Percentiles rank a stretch among this genome's conserved stretches.
Evolutionary conservation across 2,113 vertebrate genomes (phyloP).

Genomic region (Bolborhynchus lineola): DNA sequence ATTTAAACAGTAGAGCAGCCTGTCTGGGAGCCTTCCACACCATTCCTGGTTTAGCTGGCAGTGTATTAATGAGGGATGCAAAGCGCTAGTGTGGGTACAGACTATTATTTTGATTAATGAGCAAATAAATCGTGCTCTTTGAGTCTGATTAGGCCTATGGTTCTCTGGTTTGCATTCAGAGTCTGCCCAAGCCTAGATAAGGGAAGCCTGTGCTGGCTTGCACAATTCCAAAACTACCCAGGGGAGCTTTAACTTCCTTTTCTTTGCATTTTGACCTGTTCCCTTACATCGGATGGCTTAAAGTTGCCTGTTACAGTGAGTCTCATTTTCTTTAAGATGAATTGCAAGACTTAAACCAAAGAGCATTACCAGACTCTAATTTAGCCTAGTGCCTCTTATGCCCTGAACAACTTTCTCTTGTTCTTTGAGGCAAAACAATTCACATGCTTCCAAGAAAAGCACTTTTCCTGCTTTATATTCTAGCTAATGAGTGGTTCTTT

Average conservation of each 20-base stretch:
- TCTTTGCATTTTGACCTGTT: background rate
- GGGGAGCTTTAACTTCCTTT: background rate
- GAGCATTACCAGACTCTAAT: background rate
- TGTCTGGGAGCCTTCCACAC: background rate
- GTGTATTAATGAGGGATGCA: background rate
- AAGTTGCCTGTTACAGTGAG: background rate
- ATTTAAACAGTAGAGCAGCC: background rate
- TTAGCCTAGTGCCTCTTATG: background rate
- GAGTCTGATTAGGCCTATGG: background rate
- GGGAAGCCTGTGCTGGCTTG: background rate
- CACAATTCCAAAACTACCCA: background rate
- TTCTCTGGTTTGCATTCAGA: background rate
- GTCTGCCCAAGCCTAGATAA: background rate
- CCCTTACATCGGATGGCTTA: background rate
- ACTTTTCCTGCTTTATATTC: background rate
- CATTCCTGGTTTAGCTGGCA: too few species aligned
- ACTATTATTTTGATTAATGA: background rate
- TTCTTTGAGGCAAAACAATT: background rate
- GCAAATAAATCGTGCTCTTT: background rate
- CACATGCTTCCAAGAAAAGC: fast-evolving
- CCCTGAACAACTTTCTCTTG: background rate
- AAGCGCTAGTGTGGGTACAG: background rate
- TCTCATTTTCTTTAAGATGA: background rate
- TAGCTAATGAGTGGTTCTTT: background rate
- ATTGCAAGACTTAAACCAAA: background rate